phyloP scores from a whole-genome alignment of 53 echinoderm and acorn worm species.

The Patiria pectinifera region DNA sequence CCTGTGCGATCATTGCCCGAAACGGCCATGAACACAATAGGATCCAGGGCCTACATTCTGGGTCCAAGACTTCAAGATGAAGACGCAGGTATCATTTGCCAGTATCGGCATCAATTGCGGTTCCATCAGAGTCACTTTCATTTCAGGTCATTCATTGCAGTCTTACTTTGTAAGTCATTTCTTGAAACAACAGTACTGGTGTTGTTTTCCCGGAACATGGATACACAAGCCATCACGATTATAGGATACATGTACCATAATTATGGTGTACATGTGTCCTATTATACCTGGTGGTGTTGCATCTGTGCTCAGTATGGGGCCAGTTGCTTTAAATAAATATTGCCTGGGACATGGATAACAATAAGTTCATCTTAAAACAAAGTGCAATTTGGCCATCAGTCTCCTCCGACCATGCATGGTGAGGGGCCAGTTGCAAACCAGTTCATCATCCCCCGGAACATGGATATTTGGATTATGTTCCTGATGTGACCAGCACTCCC shows the following conservation, averaged over 20 bases:
- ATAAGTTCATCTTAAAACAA: not conserved
- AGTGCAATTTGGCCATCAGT: not conserved
- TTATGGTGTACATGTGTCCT: not conserved
- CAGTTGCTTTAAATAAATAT: not conserved
- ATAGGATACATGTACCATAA: too few species aligned
- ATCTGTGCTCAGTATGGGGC: not conserved
- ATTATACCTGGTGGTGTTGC: not conserved
- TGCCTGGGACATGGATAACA: not conserved
- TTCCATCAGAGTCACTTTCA: not conserved
- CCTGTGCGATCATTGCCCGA: too few species aligned
- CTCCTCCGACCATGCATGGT: not conserved
- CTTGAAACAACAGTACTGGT: not conserved
- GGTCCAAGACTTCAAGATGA: not conserved
- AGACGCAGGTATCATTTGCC: not conserved
- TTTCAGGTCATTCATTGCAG: not conserved
- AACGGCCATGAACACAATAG: too few species aligned
- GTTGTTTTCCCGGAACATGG: not conserved
- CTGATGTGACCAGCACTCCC: constrained; percentile 72
- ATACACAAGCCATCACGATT: not conserved
- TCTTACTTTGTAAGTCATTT: too few species aligned
- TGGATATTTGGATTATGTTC: constrained; percentile 35
- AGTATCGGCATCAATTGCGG: not conserved
- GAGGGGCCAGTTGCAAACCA: constrained; percentile 6
- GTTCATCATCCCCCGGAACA: constrained; percentile 22
- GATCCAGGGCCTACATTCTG: not conserved